Evolutionary conservation across 2,113 vertebrate species (phyloP), one percentile per base, ranked within the genome.

Genomic region (Theristicus caerulescens): DNA sequence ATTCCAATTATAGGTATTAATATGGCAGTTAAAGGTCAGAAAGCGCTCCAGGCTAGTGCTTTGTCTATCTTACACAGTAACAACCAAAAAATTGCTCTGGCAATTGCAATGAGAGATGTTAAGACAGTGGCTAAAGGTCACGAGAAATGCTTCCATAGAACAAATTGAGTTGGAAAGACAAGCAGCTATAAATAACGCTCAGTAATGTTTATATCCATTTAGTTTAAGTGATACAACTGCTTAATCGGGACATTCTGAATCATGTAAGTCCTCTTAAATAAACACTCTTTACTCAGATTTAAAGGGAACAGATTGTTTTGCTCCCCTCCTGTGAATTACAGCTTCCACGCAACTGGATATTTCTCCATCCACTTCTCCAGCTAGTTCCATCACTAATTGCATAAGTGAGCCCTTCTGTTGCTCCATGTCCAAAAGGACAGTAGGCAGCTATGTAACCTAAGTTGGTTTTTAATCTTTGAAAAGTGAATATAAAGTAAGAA

Each of bases 1-100:
- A 6, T 95, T 96, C 88, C 90, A 96, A 89, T 94, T 91, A 95
- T 47, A 79, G 86, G 51, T 84, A 90, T 86, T 93, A 94, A 92
- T 92, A 88, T 59, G 76, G 51, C 51, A 88, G 64, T 73, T 95
- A 93, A 96, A 96, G 95, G 88, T 96, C 88, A 94, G 71, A 86
- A 95, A 90, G 52, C 71, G 86, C 94, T 90, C 38, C 65, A 79
- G 82, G 95, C 59, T 86, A 47, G 32, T 47, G 20, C 67, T 90
- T 85, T 92, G 66, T 78, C 85, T 82, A 52, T 81, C 72, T 84
- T 87, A 77, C 0, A 64, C 32, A 70, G 29, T 58, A 86, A 20
- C 55, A 96, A 93, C 67, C 20, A 62, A 94, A 91, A 95, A 88
- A 77, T 66, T 78, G 26, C 18, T 70, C 42, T 80, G 22, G 55